Percentiles rank a stretch among this genome's conserved stretches.
phyloP scores from a whole-genome alignment of 2,113 vertebrate species.

The Natator depressus region DNA sequence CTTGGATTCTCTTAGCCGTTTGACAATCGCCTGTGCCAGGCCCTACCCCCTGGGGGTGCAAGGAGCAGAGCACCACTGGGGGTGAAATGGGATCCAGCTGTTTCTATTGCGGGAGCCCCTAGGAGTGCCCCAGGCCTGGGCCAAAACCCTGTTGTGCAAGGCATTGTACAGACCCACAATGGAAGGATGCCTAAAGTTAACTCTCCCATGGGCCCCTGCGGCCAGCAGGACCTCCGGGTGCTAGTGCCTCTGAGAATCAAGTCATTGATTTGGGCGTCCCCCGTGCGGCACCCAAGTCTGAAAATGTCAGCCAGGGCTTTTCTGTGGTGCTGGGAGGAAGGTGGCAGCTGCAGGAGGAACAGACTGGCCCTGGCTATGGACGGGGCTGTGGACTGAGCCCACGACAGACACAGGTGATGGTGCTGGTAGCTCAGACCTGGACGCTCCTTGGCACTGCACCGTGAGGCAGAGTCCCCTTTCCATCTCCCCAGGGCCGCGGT shows the following conservation, averaged over 20 bases:
- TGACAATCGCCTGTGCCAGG: neutral
- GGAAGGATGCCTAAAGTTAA: neutral
- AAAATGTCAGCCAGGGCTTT: neutral
- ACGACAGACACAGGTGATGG: accelerated
- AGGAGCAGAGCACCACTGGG: accelerated
- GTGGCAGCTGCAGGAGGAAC: neutral
- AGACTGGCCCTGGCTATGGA: accelerated
- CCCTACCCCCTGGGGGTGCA: accelerated
- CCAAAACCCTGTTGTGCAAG: no score
- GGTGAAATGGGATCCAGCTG: neutral
- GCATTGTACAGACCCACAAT: neutral
- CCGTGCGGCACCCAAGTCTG: neutral
- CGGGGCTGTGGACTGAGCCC: neutral
- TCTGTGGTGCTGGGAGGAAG: neutral
- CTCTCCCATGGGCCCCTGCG: neutral
- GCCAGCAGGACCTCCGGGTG: neutral
- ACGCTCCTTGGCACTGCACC: neutral
- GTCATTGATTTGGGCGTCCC: neutral
- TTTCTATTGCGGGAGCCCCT: neutral
- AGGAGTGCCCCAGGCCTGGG: neutral
- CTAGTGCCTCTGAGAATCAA: neutral
- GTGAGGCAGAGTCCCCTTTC: no score
- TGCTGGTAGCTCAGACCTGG: neutral
- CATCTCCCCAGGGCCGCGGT: neutral
- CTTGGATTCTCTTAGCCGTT: neutral